These are phyloP conservation scores for Alligator mississippiensis DNA, from an alignment of 2,113 vertebrate genomes.

Conservation along the genomic window DNA sequence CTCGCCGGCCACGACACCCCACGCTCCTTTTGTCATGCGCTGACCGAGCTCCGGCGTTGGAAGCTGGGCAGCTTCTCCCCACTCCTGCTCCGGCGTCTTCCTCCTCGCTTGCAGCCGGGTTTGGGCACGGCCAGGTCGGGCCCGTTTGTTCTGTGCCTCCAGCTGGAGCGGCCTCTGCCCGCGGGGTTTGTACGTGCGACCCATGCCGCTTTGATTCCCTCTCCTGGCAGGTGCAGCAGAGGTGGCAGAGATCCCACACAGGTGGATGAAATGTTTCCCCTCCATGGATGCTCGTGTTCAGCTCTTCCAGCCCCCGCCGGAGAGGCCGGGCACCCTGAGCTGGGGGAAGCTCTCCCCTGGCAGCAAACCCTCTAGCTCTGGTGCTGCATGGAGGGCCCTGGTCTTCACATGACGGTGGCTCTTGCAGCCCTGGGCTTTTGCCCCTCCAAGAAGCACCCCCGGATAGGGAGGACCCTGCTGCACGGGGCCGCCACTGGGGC, in stretches of 20 bases:
- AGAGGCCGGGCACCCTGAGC: no score
- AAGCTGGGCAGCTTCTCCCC: no score
- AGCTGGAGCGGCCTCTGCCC: background rate
- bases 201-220: background rate
- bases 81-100: no score
- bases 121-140: no score
- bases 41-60: no score
- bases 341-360: no score
- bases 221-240: no score
- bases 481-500: background rate
- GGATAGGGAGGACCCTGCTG: no score
- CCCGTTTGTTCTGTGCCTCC: background rate
- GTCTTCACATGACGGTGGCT: accelerated
- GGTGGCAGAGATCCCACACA: background rate
- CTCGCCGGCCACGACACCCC: accelerated
- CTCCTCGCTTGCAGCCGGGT: no score
- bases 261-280: accelerated
- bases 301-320: accelerated
- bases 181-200: background rate
- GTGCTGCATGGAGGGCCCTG: background rate
- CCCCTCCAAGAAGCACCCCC: background rate
- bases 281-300: accelerated
- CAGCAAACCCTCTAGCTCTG: no score
- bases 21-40: accelerated
- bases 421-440: background rate